Conservation (phyloP, 64 coral and sea anemone species). For the Porites australiensis region DNA sequence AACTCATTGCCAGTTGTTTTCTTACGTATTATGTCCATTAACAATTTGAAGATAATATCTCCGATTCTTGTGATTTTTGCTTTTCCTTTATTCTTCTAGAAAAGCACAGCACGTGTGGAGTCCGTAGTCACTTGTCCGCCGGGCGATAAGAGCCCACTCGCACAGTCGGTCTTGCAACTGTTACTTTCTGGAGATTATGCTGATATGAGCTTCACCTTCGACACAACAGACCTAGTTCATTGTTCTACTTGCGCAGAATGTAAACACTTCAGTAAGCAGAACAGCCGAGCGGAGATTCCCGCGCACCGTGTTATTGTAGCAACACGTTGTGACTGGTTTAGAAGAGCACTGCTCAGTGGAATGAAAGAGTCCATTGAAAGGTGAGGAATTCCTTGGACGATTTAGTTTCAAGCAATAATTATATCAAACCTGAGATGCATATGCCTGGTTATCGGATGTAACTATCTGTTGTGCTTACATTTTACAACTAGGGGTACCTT, state of each 20-base stretch:
- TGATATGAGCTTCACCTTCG: constrained; percentile 83
- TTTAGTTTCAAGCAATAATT: no score
- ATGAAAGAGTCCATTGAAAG: constrained; percentile 99
- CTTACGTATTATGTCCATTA: no score
- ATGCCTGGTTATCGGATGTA: no score
- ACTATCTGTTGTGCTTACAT: no score
- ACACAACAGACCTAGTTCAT: constrained; percentile 28
- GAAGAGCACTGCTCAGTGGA: constrained; percentile 88
- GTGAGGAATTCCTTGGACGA: background rate
- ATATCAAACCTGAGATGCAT: no score
- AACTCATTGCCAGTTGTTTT: no score
- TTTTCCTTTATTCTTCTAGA: constrained; percentile 8
- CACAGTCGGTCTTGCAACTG: constrained; percentile 57
- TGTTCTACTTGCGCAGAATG: constrained; percentile 21
- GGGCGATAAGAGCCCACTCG: constrained; percentile 57
- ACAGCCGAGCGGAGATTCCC: constrained; percentile 39
- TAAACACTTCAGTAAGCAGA: background rate
- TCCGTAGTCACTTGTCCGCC: constrained; percentile 50
- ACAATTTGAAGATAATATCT: no score
- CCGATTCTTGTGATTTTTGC: background rate
- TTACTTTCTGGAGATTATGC: constrained; percentile 76
- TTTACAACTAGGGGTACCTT: no score
- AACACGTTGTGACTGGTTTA: constrained; percentile 90
- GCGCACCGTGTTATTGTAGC: constrained; percentile 96
- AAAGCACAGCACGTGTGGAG: constrained; percentile 28